Percentiles rank a stretch among this genome's conserved stretches.
Conservation (phyloP, 2,888 invertebrate species). For the Aromia moschata region DNA sequence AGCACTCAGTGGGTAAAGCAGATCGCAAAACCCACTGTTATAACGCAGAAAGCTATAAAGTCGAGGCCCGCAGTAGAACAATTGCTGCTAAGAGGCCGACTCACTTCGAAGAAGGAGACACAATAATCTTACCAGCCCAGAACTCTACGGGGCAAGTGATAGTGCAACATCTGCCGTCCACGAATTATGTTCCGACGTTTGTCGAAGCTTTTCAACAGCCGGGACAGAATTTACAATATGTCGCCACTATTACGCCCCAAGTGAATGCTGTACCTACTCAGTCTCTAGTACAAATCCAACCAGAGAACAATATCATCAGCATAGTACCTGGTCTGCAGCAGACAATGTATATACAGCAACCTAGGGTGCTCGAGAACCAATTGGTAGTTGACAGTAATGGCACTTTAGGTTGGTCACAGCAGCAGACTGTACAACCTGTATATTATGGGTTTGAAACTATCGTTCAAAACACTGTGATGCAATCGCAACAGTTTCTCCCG, state of each 20-base stretch:
- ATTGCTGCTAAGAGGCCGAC: slow-evolving; percentile 43
- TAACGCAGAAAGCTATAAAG: slow-evolving; percentile 51
- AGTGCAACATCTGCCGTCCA: slow-evolving; percentile 69
- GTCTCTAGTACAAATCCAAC: slow-evolving; percentile 64
- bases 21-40: slow-evolving; percentile 47
- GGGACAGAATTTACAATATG: slow-evolving; percentile 79
- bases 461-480: slow-evolving; percentile 89
- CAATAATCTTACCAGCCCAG: slow-evolving; percentile 41
- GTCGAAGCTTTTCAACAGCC: slow-evolving; percentile 77
- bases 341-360: slow-evolving; percentile 59
- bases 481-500: slow-evolving; percentile 86
- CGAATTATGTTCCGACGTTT: slow-evolving; percentile 69
- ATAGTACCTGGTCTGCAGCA: slow-evolving; percentile 58
- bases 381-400: slow-evolving; percentile 60
- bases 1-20: slow-evolving; percentile 55
- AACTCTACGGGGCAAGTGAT: slow-evolving; percentile 66
- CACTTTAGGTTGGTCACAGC: slow-evolving; percentile 57
- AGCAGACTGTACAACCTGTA: slow-evolving; percentile 67
- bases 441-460: slow-evolving; percentile 87
- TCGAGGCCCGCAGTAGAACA: slow-evolving; percentile 49
- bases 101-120: slow-evolving; percentile 38
- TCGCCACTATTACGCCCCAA: slow-evolving; percentile 75
- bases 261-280: slow-evolving; percentile 52
- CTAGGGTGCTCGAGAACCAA: slow-evolving; percentile 57
- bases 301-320: slow-evolving; percentile 60